Conservation (phyloP, 2,797 vertebrate genomes). For the Lutjanus campechanus region DNA sequence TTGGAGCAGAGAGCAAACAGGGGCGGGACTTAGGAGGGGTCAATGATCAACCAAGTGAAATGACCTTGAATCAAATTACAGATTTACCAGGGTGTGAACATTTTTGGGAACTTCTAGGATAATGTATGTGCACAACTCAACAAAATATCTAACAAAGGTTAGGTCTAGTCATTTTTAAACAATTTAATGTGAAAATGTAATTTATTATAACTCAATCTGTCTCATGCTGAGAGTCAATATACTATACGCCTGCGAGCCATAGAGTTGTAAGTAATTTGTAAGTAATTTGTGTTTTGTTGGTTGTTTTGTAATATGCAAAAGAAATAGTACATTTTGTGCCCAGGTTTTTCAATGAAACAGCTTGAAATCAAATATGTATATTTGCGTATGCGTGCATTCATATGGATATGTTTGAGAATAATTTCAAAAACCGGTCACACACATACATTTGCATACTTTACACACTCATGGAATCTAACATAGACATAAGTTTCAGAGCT, state of each 20-base stretch:
- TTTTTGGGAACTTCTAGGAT: too few relatives aligned
- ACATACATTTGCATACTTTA: conserved; percentile 33
- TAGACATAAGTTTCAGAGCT: conserved; percentile 37
- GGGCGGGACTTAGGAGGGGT: too few relatives aligned
- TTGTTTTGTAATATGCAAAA: background rate
- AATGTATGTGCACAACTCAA: too few relatives aligned
- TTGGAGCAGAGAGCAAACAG: too few relatives aligned
- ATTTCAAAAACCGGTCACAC: conserved; percentile 1
- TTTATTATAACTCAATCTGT: background rate
- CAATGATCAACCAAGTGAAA: too few relatives aligned
- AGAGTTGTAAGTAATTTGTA: background rate
- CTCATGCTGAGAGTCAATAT: background rate
- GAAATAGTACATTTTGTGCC: background rate
- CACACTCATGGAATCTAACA: conserved; percentile 25
- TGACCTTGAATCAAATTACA: too few relatives aligned
- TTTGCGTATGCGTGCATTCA: background rate
- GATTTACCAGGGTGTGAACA: too few relatives aligned
- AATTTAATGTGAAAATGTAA: too few relatives aligned
- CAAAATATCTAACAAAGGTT: too few relatives aligned
- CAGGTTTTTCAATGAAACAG: background rate
- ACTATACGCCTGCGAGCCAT: background rate
- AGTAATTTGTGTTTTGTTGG: background rate
- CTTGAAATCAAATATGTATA: background rate
- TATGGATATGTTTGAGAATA: background rate
- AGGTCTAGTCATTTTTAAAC: too few relatives aligned